Conservation (phyloP, 2,113 vertebrate genomes). For the Rhabdomys dilectus region DNA sequence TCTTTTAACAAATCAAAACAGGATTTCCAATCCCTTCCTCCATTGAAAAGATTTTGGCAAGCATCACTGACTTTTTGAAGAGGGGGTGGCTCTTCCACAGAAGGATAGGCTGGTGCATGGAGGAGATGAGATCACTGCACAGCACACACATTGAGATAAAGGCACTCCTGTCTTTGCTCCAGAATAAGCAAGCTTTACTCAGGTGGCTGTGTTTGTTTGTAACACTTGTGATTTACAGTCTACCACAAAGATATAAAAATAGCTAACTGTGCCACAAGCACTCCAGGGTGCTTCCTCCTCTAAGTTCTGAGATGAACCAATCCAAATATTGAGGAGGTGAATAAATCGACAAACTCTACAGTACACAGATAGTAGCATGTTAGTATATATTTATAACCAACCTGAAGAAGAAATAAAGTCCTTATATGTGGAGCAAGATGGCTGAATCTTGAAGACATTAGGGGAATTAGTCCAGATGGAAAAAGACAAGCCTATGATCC, state of each 20-base stretch:
- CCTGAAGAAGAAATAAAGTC: background rate
- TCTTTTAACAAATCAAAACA: constrained; percentile 11
- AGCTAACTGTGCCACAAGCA: background rate
- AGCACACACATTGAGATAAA: background rate
- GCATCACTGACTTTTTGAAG: background rate
- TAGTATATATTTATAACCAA: background rate
- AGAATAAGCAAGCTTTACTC: background rate
- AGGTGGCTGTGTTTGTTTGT: background rate
- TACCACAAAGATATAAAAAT: background rate
- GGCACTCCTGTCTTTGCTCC: background rate
- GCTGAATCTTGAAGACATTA: background rate
- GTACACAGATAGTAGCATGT: background rate
- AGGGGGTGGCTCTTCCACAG: background rate
- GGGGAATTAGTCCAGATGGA: background rate
- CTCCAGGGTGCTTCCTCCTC: background rate
- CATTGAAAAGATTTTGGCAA: background rate
- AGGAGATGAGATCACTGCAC: background rate
- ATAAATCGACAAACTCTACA: background rate
- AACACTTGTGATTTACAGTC: background rate
- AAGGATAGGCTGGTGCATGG: background rate
- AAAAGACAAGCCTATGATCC: background rate
- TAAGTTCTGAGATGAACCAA: background rate
- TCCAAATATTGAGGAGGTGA: background rate
- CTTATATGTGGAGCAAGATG: background rate
- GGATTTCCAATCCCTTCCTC: background rate